Base-by-base conservation (phyloP, 92 coral and sea anemone genomes). In the Anthopleura xanthogrammica region DNA sequence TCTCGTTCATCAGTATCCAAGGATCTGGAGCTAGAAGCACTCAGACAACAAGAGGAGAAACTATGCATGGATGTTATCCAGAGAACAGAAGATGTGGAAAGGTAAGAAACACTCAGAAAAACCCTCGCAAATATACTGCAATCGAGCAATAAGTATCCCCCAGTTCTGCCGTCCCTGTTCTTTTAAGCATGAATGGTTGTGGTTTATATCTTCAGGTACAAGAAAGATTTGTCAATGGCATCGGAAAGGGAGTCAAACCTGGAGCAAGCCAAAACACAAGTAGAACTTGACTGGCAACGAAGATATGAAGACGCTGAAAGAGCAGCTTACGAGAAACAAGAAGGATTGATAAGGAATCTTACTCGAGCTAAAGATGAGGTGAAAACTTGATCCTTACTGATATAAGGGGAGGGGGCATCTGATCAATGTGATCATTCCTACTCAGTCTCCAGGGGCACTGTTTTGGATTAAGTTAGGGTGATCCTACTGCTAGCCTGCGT, bases 251-350 rank as follows among this genome's bases (percentile, higher is more conserved):
- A 94, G 89, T 89, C 95, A 41, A 77, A 88, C 84, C 80, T 86
- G 4, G 98, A 95, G 81, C 90, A 92, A 57, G 68, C 93, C 54
- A 94, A 88, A 77, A 86, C 94, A 14, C 98, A 95, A 74, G 75
- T 92, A 24, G 98, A 92, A 81, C 85, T 94, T 17, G 98, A 95
- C 87, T 95, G 98, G 98, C 98, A 95, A 73, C 93, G 98, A 20
- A 88, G 98, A 39, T 95, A 95, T 81, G 98, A 95, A 75, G 98
- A 95, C 76, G 89, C 96, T 75, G 98, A 95, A 81, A 91, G 98
- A 82, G 90, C 83, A 41, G 96, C 94, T 58, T 89, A 92, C 71
- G 85, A 78, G 8, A 92, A 93, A 77, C 98, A 95, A 85, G 98
- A 95, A 73, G 94, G 88, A 41, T 84, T 95, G 66, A 78, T 95